phyloP scores from a whole-genome alignment of 2,888 invertebrate species.

The Drosophila anomalata region DNA sequence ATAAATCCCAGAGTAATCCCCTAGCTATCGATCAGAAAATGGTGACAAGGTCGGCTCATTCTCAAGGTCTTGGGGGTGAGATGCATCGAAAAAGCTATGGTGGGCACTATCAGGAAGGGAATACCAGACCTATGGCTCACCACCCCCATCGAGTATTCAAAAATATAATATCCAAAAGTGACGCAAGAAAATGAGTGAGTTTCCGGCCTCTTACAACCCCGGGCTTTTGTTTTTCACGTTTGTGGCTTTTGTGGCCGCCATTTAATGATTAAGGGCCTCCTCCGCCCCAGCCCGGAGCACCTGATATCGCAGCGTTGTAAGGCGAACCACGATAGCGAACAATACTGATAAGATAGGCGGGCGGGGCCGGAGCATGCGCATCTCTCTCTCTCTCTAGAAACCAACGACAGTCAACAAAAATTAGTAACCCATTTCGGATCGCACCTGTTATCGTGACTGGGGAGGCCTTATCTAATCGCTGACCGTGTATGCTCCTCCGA shows the following conservation, averaged over 20 bases:
- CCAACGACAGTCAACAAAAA: slow-evolving; percentile 16
- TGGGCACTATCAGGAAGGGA: slow-evolving; percentile 10
- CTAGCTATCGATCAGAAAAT: slow-evolving; percentile 14
- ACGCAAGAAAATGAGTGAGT: slow-evolving; percentile 35
- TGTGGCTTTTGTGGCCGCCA: slow-evolving; percentile 39
- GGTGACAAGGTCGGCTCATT: slow-evolving; percentile 20
- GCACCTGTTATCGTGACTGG: slow-evolving; percentile 48
- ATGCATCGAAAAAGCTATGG: slow-evolving; percentile 3
- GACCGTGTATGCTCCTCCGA: slow-evolving; percentile 43
- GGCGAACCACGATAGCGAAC: slow-evolving; percentile 3
- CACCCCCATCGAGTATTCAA: slow-evolving; percentile 6
- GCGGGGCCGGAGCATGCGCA: slow-evolving; percentile 48
- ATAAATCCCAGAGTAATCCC: background rate
- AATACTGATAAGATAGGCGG: slow-evolving; percentile 49
- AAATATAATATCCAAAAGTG: slow-evolving; percentile 19
- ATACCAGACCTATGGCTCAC: slow-evolving; percentile 33
- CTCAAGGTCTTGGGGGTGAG: slow-evolving; percentile 13
- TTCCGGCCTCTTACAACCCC: slow-evolving; percentile 23
- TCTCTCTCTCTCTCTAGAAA: background rate
- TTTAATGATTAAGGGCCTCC: slow-evolving; percentile 57
- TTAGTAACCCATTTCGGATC: slow-evolving; percentile 64
- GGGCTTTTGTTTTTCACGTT: slow-evolving; percentile 26
- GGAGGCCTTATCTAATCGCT: slow-evolving; percentile 53
- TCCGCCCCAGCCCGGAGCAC: slow-evolving; percentile 18
- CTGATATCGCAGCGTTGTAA: slow-evolving; percentile 33